Evolutionary conservation across 2,888 invertebrate species (phyloP).

Genomic region (Vanessa cardui): DNA sequence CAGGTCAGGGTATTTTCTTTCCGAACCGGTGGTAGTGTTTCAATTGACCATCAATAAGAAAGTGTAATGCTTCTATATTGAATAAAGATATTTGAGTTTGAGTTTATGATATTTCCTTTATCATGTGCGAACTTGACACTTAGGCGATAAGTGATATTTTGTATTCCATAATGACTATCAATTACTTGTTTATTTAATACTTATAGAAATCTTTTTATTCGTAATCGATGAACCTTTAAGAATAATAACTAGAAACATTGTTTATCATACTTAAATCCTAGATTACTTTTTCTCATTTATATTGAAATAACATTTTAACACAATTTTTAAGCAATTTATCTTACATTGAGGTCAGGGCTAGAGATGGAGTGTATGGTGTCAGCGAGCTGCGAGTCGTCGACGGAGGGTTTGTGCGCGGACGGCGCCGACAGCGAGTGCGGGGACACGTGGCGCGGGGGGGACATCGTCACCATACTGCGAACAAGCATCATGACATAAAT

Average conservation of each 20-base stretch:
- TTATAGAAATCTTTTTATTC: neutral
- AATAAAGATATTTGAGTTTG: no score
- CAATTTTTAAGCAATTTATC: constrained; percentile 33
- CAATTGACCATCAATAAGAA: no score
- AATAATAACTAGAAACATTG: no score
- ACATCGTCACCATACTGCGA: constrained; percentile 75
- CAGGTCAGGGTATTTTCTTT: no score
- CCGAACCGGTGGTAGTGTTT: no score
- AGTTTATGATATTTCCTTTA: no score
- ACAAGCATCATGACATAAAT: neutral
- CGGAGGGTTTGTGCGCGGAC: constrained; percentile 46
- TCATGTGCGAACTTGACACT: no score
- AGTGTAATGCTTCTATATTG: no score
- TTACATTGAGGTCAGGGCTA: constrained; percentile 74
- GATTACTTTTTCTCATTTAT: neutral
- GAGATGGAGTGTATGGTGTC: constrained; percentile 77
- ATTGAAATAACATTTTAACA: neutral
- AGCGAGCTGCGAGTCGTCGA: constrained; percentile 71
- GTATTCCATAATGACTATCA: no score
- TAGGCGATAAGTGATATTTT: no score
- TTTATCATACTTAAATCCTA: no score
- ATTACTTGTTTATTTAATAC: no score
- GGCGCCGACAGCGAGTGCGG: constrained; percentile 35
- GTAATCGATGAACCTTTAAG: neutral
- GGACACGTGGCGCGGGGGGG: constrained; percentile 74